These are phyloP conservation scores for Dunckerocampus dactyliophorus DNA, from an alignment of 2,113 vertebrate species.

Conservation along the genomic window DNA sequence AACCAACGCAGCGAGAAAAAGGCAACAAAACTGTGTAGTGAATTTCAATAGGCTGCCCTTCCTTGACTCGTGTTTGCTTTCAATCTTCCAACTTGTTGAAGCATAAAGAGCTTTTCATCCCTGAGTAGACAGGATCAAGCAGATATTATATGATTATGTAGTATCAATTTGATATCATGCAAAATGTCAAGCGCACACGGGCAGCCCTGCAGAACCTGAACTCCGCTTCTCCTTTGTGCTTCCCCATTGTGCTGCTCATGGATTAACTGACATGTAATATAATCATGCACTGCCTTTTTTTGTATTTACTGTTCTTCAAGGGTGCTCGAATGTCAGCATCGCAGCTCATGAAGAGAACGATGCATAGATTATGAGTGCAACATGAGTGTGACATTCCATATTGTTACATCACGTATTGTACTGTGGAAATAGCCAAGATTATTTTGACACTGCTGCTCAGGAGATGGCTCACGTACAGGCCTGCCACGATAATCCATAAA, in stretches of 20 bases:
- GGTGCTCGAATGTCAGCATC: conserved; percentile 34
- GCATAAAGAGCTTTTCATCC: conserved; percentile 54
- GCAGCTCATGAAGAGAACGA: not conserved
- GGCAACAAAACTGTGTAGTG: conserved; percentile 21
- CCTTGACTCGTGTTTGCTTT: conserved; percentile 55
- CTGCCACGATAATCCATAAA: too few species aligned
- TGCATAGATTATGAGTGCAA: too few species aligned
- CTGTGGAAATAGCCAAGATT: too few species aligned
- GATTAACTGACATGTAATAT: conserved; percentile 47
- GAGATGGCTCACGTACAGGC: too few species aligned
- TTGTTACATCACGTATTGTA: too few species aligned
- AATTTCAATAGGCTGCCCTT: conserved; percentile 41
- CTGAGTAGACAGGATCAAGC: conserved; percentile 43
- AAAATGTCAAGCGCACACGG: conserved; percentile 32
- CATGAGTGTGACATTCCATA: too few species aligned
- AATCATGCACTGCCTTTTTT: conserved; percentile 36
- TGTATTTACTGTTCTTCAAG: conserved; percentile 16
- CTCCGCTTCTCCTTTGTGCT: conserved; percentile 16
- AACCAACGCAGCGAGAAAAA: conserved; percentile 6
- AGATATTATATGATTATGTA: conserved; percentile 59
- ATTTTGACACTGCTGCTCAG: too few species aligned
- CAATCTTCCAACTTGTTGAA: conserved; percentile 38
- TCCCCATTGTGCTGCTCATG: conserved; percentile 20
- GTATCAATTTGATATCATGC: conserved; percentile 32
- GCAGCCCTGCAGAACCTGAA: conserved; percentile 28